Percentiles rank a stretch among this genome's conserved stretches.
These are phyloP conservation scores for Halocynthia roretzi DNA, from an alignment of 23 tunicate species.

Conservation along the genomic window DNA sequence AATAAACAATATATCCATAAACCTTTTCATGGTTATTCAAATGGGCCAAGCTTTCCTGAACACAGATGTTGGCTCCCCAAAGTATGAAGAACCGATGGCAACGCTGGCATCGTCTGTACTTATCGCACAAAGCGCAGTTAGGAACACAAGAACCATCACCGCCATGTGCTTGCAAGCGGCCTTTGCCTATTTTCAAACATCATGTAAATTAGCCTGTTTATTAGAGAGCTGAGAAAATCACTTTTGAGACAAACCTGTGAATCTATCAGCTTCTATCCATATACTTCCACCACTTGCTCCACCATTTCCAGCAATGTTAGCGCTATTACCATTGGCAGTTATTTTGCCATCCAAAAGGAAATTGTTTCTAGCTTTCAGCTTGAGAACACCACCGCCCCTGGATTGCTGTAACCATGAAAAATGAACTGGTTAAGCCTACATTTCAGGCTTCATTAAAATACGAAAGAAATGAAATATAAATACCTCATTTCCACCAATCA, in stretches of 20 bases:
- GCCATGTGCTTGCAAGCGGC: slow-evolving; percentile 17
- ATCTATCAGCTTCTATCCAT: slow-evolving; percentile 7
- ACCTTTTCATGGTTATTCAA: slow-evolving; percentile 9
- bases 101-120: slow-evolving; percentile 9
- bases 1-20: not conserved
- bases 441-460: not conserved
- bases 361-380: not conserved
- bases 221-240: no score
- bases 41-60: no score
- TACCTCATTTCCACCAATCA: not conserved
- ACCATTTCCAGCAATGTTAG: slow-evolving; percentile 16
- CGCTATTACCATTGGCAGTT: slow-evolving; percentile 7
- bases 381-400: slow-evolving; percentile 15
- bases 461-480: not conserved
- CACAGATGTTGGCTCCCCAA: no score
- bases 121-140: slow-evolving; percentile 3
- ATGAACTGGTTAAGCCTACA: no score
- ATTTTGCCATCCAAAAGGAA: slow-evolving; percentile 11
- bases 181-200: not conserved
- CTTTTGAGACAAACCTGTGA: not conserved
- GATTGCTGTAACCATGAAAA: no score
- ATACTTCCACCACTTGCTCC: slow-evolving; percentile 29
- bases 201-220: no score
- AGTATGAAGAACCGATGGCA: not conserved
- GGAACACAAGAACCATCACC: slow-evolving; percentile 21